Percentiles rank a stretch among this genome's conserved stretches.
Evolutionary conservation across 2,113 vertebrate species (phyloP).

Genomic region (Sphyrna mokarran): DNA sequence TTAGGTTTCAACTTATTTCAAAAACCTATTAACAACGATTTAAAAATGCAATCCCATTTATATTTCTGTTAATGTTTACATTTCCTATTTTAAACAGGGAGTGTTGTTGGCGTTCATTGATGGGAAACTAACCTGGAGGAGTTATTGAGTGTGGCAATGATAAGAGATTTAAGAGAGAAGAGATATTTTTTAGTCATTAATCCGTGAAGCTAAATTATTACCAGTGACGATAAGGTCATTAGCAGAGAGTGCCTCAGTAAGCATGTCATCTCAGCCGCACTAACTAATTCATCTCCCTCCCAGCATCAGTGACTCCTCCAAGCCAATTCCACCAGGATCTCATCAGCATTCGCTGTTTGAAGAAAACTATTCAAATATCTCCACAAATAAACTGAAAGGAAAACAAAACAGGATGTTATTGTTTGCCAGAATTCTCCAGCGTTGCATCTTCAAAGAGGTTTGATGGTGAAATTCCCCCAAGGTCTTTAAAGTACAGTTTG

Average conservation of each 20-base stretch:
- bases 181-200: conserved; percentile 9
- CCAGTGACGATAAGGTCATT: neutral
- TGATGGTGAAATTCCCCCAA: conserved; percentile 14
- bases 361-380: neutral
- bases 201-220: neutral
- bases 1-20: neutral
- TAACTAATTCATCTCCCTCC: neutral
- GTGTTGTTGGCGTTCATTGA: neutral
- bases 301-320: neutral
- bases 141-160: neutral
- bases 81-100: neutral
- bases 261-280: neutral
- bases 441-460: neutral
- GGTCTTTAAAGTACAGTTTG: neutral
- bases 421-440: neutral
- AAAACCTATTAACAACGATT: neutral
- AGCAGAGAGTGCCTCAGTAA: neutral
- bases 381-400: neutral
- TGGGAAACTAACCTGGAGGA: neutral
- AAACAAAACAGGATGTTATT: neutral
- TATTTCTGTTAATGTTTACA: neutral
- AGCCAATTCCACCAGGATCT: neutral
- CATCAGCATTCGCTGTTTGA: conserved; percentile 2
- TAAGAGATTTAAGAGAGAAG: neutral
- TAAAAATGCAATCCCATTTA: neutral